Conservation (phyloP, 2,888 invertebrate species). For the Xanthorhoe designata region DNA sequence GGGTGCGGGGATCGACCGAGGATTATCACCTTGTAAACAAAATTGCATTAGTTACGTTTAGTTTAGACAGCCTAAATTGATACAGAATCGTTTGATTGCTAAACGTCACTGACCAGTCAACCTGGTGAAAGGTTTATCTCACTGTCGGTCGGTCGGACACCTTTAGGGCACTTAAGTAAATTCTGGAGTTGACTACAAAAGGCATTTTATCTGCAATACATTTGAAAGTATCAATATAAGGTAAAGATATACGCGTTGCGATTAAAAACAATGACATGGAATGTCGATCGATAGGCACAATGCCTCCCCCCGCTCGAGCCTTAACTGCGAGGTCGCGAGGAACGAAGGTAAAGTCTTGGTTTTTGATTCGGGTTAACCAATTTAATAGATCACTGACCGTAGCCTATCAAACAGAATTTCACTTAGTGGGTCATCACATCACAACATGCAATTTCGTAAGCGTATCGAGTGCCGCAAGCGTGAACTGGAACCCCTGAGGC, state of each 20-base stretch:
- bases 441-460: conserved; percentile 73
- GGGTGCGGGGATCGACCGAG: conserved; percentile 64
- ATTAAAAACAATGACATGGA: conserved; percentile 49
- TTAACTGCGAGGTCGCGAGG: conserved; percentile 54
- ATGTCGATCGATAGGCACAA: conserved; percentile 49
- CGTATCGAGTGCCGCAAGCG: conserved; percentile 82
- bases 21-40: conserved; percentile 83
- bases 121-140: conserved; percentile 11
- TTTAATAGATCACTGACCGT: conserved; percentile 64
- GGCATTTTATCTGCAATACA: conserved; percentile 15
- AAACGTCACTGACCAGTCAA: conserved; percentile 17
- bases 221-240: conserved; percentile 20
- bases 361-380: conserved; percentile 70
- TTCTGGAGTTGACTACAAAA: conserved; percentile 35
- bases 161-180: conserved; percentile 39
- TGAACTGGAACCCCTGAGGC: conserved; percentile 79
- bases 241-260: conserved; percentile 37
- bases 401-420: conserved; percentile 77
- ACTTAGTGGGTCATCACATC: conserved; percentile 81
- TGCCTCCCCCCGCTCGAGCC: conserved; percentile 47
- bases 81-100: conserved; percentile 39
- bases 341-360: conserved; percentile 47
- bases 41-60: conserved; percentile 73
- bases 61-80: conserved; percentile 32
- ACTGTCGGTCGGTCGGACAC: conserved; percentile 2